Evolutionary conservation across 1,140 invertebrate genomes (phyloP).

Genomic region (Tetramorium alpestre): DNA sequence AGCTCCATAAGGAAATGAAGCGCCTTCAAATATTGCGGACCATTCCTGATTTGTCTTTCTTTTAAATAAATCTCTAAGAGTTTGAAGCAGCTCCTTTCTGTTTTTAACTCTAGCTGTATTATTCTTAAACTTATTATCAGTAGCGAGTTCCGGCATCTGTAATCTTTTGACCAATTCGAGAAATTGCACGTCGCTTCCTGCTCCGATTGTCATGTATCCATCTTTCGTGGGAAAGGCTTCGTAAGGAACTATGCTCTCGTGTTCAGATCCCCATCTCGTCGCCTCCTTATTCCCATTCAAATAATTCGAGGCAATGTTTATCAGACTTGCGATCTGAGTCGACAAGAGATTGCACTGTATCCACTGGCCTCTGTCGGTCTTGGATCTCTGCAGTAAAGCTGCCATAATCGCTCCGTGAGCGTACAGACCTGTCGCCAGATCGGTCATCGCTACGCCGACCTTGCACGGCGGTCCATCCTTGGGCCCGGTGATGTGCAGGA

Average conservation of each 20-base stretch:
- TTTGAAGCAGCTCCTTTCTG: constrained; percentile 89
- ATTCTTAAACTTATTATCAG: constrained; percentile 89
- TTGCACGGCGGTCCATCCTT: constrained; percentile 95
- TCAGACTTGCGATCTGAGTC: constrained; percentile 95
- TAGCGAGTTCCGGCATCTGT: constrained; percentile 87
- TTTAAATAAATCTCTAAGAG: constrained; percentile 88
- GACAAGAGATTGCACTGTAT: constrained; percentile 98
- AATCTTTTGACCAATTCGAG: constrained; percentile 89
- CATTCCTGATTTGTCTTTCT: constrained; percentile 92
- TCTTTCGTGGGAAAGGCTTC: constrained; percentile 94
- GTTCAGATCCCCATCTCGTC: constrained; percentile 94
- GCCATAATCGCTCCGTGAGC: constrained; percentile 98
- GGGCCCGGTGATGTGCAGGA: constrained; percentile 95
- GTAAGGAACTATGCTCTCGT: constrained; percentile 98
- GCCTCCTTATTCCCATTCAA: constrained; percentile 94
- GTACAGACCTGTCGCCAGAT: constrained; percentile 96
- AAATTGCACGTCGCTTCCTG: constrained; percentile 94
- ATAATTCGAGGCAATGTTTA: constrained; percentile 96
- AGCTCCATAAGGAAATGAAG: constrained; percentile 94
- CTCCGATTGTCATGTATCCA: constrained; percentile 94
- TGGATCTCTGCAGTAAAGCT: constrained; percentile 92
- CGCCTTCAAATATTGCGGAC: constrained; percentile 90
- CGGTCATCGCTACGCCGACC: constrained; percentile 96
- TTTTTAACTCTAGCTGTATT: constrained; percentile 93
- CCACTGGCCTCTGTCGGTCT: constrained; percentile 94